Evolutionary conservation across 2,797 vertebrate species (phyloP), one percentile per base, ranked within the genome.

Genomic region (Acanthopagrus latus): DNA sequence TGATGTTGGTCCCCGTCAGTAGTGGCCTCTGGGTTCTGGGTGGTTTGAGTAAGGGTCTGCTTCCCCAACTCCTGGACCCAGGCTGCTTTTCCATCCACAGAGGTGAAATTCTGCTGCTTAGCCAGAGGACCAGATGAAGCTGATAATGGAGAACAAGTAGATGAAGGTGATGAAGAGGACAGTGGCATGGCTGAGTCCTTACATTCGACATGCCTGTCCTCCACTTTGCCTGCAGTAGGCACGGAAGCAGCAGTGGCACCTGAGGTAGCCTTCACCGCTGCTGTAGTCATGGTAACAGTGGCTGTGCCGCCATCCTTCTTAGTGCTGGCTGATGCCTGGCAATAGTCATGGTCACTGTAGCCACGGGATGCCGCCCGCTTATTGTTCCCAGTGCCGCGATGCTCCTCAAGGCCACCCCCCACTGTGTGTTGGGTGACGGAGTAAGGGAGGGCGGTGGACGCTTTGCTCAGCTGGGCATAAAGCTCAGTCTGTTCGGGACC

Each of bases 301-400:
- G 90, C 96, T 73, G 82, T 70, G 85, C 88, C 55, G 81, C 96
- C 91, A 90, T 97, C 95, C 48, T 95, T 96, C 94, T 97, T 98
- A 88, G 96, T 93, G 93, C 95, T 94, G 86, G 96, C 96, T 83
- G 96, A 88, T 70, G 96, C 97, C 93, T 99, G 98, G 95, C 98
- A 99, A 94, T 99, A 99, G 94, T 99, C 98, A 88, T 99, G 98
- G 95, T 99, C 98, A 82, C 98, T 97, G 95, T 98, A 96, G 90
- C 97, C 94, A 82, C 96, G 96, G 81, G 96, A 93, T 86, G 90
- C 95, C 84, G 95, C 93, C 91, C 95, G 94, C 94, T 96, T 98
- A 74, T 64, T 86, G 84, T 94, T 92, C 93, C 96, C 96, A 82
- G 80, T 70, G 78, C 95, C 90, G 92, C 96, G 96, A 91, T 95